A percentile compares a stretch with the other conserved stretches of the same genome.
Evolutionary conservation across 2,888 invertebrate species (phyloP).

Genomic region (Graphium colonna): DNA sequence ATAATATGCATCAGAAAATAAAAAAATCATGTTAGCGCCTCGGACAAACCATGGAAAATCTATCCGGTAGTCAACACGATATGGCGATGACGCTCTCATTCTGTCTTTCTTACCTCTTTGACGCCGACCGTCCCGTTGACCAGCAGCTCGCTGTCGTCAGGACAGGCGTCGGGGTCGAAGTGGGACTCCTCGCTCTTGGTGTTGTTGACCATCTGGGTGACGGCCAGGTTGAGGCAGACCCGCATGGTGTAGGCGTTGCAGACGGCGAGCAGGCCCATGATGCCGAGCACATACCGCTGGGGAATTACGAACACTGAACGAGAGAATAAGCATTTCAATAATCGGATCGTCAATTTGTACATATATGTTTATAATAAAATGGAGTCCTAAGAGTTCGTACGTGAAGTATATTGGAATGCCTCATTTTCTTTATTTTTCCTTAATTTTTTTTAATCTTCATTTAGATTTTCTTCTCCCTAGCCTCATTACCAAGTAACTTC

Average conservation of each 20-base stretch:
- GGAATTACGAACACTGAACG: conserved; percentile 81
- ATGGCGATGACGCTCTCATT: no score
- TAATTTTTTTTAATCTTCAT: no score
- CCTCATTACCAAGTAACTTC: no score
- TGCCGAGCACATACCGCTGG: conserved; percentile 85
- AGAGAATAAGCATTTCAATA: conserved; percentile 42
- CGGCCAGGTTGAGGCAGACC: conserved; percentile 85
- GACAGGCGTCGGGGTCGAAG: conserved; percentile 63
- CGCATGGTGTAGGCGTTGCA: conserved; percentile 89
- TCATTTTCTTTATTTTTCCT: no score
- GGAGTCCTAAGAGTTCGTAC: no score
- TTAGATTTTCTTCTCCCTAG: no score
- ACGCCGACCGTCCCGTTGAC: conserved; percentile 56
- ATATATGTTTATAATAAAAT: no score
- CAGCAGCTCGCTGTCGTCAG: conserved; percentile 55
- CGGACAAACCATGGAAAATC: no score
- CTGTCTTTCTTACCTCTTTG: conserved; percentile 58
- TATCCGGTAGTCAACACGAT: no score
- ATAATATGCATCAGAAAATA: no score
- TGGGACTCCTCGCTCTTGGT: conserved; percentile 54
- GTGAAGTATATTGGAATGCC: no score
- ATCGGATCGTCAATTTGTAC: neutral
- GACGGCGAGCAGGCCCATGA: conserved; percentile 88
- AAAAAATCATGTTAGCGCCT: no score
- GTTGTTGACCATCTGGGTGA: conserved; percentile 83